Evolutionary conservation across 2,797 vertebrate genomes (phyloP), one percentile per base, ranked within the genome.

Genomic region (Steatocranus sp.): DNA sequence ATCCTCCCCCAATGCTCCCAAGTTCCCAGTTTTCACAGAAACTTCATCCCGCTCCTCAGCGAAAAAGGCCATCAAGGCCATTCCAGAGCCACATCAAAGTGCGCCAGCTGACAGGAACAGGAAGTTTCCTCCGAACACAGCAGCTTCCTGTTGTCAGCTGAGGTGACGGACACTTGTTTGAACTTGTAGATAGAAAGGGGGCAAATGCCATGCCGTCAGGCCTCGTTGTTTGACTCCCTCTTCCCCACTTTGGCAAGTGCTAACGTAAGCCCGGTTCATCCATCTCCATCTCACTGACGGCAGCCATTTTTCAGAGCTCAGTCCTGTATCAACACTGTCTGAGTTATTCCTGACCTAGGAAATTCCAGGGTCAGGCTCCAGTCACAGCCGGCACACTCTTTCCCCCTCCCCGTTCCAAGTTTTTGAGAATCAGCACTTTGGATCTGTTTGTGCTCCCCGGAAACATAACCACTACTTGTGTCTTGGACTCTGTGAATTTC

Each of bases 91-190:
- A 94, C 95, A 94, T 96, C 95, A 96, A 96, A 96, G 95, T 89
- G 7, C 11, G 79, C 94, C 93, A 94, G 93, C 94, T 94, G 93
- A 95, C 94, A 96, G 95, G 95, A 96, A 96, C 95, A 94, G 95
- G 95, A 96, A 94, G 94, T 92, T 95, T 90, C 94, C 87, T 93
- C 93, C 84, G 90, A 95, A 91, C 94, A 93, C 94, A 95, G 93
- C 93, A 63, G 92, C 95, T 96, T 96, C 96, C 96, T 96, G 95
- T 96, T 96, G 95, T 96, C 95, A 93, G 91, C 93, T 81, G 83
- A 96, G 93, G 93, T 96, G 96, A 96, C 91, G 92, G 95, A 95
- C 93, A 94, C 93, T 95, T 96, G 93, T 95, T 96, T 96, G 93
- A 96, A 96, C 94, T 95, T 36, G 46, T 75, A 27, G 80, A 89